Percentiles rank a stretch among this genome's conserved stretches.
These are phyloP conservation scores for Listronotus oregonensis DNA, from an alignment of 1,140 invertebrate species.

Conservation along the genomic window DNA sequence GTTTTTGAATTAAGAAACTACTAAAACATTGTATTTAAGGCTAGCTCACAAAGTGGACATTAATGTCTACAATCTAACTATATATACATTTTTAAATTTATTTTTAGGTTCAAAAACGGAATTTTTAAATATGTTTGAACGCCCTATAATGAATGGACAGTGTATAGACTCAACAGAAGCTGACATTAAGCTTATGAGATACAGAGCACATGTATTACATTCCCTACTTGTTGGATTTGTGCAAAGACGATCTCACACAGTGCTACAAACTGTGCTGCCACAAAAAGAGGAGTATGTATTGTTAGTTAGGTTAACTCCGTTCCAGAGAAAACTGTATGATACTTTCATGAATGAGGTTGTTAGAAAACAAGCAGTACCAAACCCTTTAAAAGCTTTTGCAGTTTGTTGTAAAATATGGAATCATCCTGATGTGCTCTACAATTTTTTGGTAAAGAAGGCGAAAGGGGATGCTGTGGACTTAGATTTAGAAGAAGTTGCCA, in stretches of 20 bases:
- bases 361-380: conserved; percentile 82
- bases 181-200: conserved; percentile 85
- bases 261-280: conserved; percentile 84
- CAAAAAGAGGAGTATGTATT: conserved; percentile 92
- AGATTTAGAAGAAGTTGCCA: conserved; percentile 81
- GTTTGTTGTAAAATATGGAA: conserved; percentile 99
- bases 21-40: too few relatives aligned
- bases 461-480: conserved; percentile 85
- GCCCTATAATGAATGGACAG: conserved; percentile 93
- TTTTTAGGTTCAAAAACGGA: conserved; percentile 77
- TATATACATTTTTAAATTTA: background rate
- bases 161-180: conserved; percentile 91
- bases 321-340: conserved; percentile 87
- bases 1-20: too few relatives aligned
- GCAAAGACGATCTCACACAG: conserved; percentile 86
- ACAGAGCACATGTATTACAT: conserved; percentile 85
- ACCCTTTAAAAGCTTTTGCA: conserved; percentile 96
- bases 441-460: conserved; percentile 84
- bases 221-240: conserved; percentile 90
- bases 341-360: conserved; percentile 92
- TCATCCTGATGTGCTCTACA: conserved; percentile 95
- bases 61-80: background rate
- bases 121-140: conserved; percentile 95
- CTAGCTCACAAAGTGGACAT: too few relatives aligned
- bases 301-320: conserved; percentile 82